phyloP scores from a whole-genome alignment of 1,140 invertebrate species.

The Microplitis demolitor region DNA sequence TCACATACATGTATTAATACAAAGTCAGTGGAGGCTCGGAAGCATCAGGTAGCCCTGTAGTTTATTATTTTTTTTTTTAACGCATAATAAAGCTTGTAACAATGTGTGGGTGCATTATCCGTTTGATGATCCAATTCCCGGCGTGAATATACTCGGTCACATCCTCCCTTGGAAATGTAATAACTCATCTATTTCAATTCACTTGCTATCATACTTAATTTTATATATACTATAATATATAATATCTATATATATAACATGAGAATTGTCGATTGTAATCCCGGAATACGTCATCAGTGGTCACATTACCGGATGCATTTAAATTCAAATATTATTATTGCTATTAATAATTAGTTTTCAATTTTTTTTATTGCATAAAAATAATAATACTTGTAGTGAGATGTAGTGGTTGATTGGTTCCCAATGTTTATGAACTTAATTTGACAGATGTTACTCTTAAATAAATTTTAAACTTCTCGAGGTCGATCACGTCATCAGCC shows the following conservation, averaged over 20 bases:
- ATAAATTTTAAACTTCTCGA: no score
- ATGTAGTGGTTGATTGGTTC: no score
- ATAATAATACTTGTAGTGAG: no score
- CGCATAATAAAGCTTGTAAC: not conserved
- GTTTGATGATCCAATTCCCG: conserved; percentile 23
- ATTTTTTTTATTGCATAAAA: no score
- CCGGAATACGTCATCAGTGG: no score
- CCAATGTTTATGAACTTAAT: no score
- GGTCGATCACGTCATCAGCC: no score
- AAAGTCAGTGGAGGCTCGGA: not conserved
- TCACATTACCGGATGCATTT: no score
- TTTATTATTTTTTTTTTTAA: not conserved
- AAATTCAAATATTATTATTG: no score
- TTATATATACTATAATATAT: not conserved
- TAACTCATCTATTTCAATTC: conserved; percentile 30
- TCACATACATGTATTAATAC: no score
- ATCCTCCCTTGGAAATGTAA: conserved; percentile 27
- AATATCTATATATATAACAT: not conserved
- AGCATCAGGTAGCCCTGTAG: not conserved
- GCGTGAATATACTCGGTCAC: conserved; percentile 11
- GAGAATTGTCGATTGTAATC: not conserved
- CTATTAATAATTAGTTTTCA: not conserved
- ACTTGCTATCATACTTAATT: not conserved
- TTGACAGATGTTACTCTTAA: no score
- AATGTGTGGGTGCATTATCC: conserved; percentile 23